Percentiles rank a stretch among this genome's conserved stretches.
phyloP scores from a whole-genome alignment of 1,140 invertebrate genomes.

The Myzus persicae region DNA sequence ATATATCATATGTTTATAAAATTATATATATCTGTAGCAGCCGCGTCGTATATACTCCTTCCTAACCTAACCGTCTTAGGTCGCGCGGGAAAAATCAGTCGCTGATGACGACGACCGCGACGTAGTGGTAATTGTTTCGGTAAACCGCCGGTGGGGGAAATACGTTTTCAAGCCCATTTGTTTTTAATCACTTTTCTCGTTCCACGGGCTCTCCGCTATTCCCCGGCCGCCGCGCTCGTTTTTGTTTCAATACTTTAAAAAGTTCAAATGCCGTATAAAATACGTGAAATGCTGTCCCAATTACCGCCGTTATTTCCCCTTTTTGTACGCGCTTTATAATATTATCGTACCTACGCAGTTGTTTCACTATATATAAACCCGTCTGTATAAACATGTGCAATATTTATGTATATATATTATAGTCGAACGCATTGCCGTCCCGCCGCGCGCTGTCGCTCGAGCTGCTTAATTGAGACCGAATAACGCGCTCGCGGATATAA shows the following conservation, averaged over 20 bases:
- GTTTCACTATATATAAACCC: background rate
- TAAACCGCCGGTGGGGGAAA: constrained; percentile 39
- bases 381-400: background rate
- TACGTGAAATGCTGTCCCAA: constrained; percentile 35
- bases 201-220: background rate
- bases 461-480: constrained; percentile 28
- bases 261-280: constrained; percentile 22
- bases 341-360: background rate
- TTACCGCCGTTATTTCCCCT: constrained; percentile 51
- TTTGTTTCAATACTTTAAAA: constrained; percentile 51
- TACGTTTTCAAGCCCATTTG: constrained; percentile 50
- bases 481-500: constrained; percentile 6
- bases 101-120: background rate
- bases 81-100: background rate
- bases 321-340: background rate
- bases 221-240: background rate
- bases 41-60: background rate
- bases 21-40: background rate
- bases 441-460: background rate
- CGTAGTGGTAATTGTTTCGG: constrained; percentile 31
- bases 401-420: background rate
- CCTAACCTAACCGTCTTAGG: background rate
- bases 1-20: background rate
- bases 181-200: constrained; percentile 55
- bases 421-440: background rate